A percentile compares a stretch with the other conserved stretches of the same genome.
Evolutionary conservation across 2,797 vertebrate genomes (phyloP).

Genomic region (Arnoldichthys spilopterus): DNA sequence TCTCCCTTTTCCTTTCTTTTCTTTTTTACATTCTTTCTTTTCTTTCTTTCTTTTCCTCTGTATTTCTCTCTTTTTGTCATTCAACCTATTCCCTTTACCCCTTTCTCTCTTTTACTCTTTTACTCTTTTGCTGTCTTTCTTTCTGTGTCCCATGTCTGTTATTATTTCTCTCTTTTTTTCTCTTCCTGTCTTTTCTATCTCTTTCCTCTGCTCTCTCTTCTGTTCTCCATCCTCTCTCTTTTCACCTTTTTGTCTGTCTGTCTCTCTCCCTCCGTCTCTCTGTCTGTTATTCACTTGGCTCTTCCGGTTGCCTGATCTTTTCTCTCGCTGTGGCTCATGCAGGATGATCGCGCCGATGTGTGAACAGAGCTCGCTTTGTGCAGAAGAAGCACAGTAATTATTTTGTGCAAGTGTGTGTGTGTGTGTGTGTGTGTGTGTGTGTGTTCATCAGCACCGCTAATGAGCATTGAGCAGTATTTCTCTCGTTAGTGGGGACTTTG

Average conservation of each 20-base stretch:
- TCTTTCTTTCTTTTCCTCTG: too few relatives aligned
- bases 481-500: slow-evolving; percentile 69
- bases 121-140: too few relatives aligned
- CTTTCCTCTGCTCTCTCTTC: slow-evolving; percentile 6
- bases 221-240: slow-evolving; percentile 67
- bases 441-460: slow-evolving; percentile 66
- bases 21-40: too few relatives aligned
- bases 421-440: slow-evolving; percentile 34
- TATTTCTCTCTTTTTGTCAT: too few relatives aligned
- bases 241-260: too few relatives aligned
- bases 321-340: slow-evolving; percentile 33
- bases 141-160: too few relatives aligned
- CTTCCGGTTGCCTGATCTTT: slow-evolving; percentile 35
- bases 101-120: too few relatives aligned
- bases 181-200: too few relatives aligned
- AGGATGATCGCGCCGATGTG: slow-evolving; percentile 39
- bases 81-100: too few relatives aligned
- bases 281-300: slow-evolving; percentile 10
- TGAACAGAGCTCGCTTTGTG: slow-evolving; percentile 59
- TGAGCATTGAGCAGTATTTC: slow-evolving; percentile 75
- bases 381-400: slow-evolving; percentile 53
- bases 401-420: slow-evolving; percentile 42
- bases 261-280: slow-evolving; percentile 24
- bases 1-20: too few relatives aligned
- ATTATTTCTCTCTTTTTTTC: too few relatives aligned